Conservation (phyloP, 2,888 invertebrate genomes). For the Petrophora chlorosata region DNA sequence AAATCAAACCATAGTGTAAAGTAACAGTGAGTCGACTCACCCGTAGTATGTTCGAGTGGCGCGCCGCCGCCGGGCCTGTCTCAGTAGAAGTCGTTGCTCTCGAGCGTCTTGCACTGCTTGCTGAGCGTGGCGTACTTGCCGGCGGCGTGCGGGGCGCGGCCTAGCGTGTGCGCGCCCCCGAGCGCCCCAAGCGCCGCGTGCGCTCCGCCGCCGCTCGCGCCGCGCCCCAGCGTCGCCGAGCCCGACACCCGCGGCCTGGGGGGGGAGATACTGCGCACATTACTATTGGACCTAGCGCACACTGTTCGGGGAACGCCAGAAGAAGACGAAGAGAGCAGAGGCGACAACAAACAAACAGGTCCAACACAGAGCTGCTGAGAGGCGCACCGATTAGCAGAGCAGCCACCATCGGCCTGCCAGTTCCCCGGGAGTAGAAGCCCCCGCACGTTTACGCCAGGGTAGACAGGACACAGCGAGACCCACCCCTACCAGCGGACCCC, state of each 20-base stretch:
- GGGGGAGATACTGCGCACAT: no score
- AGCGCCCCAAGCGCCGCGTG: conserved; percentile 52
- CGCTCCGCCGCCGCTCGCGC: conserved; percentile 59
- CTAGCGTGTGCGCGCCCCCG: conserved; percentile 86
- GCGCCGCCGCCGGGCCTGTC: conserved; percentile 87
- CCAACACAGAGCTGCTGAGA: no score
- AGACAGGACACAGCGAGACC: no score
- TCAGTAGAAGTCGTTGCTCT: conserved; percentile 98
- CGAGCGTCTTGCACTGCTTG: conserved; percentile 97
- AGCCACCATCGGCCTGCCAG: no score
- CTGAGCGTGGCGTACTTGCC: conserved; percentile 97
- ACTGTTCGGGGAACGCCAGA: no score
- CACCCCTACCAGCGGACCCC: no score
- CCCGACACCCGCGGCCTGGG: conserved; percentile 71
- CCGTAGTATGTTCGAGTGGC: conserved; percentile 20
- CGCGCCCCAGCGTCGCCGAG: conserved; percentile 71
- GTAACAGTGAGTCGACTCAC: conserved; percentile 8
- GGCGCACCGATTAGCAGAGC: no score
- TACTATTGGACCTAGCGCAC: no score
- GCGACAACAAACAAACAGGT: no score
- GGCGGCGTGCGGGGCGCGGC: conserved; percentile 89
- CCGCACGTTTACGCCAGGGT: no score
- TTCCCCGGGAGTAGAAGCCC: no score
- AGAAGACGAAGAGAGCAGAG: no score
- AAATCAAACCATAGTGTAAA: neutral